Evolutionary conservation across 2,797 vertebrate genomes (phyloP), one percentile per base, ranked within the genome.

Genomic region (Graptemys geographica): DNA sequence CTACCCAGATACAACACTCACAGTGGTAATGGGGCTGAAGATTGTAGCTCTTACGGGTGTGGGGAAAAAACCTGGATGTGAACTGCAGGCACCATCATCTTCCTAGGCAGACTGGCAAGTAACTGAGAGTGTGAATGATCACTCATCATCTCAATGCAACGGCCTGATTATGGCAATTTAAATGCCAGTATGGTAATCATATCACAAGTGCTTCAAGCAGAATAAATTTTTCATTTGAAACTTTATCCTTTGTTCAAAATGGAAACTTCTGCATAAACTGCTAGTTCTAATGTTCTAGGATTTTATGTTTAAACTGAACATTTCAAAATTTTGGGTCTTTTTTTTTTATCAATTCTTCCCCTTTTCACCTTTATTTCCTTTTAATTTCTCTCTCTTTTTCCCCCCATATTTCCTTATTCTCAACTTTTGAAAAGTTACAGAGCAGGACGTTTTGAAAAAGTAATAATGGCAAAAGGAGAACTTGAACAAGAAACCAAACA

Each of bases 181-280:
- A 85, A 92, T 94, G 19, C 79, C 93, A 88, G 84, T 87, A 65
- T 86, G 23, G 83, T 88, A 89, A 57, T 93, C 91, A 59, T 90
- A 79, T 82, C 94, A 90, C 84, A 86, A 69, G 3, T 94, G 72
- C 87, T 74, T 94, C 84, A 88, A 82, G 18, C 11, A 93, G 95
- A 96, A 90, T 90, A 86, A 93, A 90, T 85, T 12, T 87, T 89
- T 90, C 90, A n/a, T 90, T 95, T 89, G 93, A 74, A 10, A 92
- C 44, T 93, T 85, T 82, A 86, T 82, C 6, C 81, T 97, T 93
- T 91, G 6, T 6, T 59, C 57, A 59, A 59, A 51, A 7, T 57
- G 53, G n/a, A 90, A 91, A 89, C 88, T 81, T 92, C 19, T 5
- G 18, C 80, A 91, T 93, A 84, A 56, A 27, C 47, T 10, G 51